Evolutionary conservation across 2,888 invertebrate genomes (phyloP).

Genomic region (Imbricaverruca yamaguchii): DNA sequence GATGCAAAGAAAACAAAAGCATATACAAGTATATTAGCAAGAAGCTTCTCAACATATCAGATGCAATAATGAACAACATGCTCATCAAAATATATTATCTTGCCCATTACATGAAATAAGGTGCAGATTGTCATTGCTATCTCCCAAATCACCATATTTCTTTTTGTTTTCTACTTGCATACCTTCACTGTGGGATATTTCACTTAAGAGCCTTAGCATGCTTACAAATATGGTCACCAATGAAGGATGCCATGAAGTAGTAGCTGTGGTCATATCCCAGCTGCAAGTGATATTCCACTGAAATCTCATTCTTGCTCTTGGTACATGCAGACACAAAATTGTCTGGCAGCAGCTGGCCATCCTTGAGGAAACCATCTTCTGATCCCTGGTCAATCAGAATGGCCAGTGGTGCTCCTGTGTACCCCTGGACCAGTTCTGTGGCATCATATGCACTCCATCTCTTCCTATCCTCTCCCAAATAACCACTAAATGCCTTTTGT

Average conservation of each 20-base stretch:
- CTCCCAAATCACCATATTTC: too few species aligned
- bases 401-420: conserved; percentile 72
- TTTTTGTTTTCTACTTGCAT: too few species aligned
- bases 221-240: conserved; percentile 85
- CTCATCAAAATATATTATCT: too few species aligned
- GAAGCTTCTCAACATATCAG: too few species aligned
- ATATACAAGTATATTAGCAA: too few species aligned
- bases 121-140: too few species aligned
- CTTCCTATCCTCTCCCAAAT: conserved; percentile 59
- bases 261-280: conserved; percentile 94
- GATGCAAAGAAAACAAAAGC: too few species aligned
- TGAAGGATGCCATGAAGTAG: conserved; percentile 82
- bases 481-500: conserved; percentile 65
- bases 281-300: conserved; percentile 60
- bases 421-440: conserved; percentile 67
- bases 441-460: conserved; percentile 87
- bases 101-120: too few species aligned
- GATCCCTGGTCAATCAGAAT: conserved; percentile 87
- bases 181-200: too few species aligned
- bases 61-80: too few species aligned
- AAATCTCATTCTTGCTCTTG: conserved; percentile 58
- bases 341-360: conserved; percentile 72
- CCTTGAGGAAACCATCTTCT: conserved; percentile 67
- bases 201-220: conserved; percentile 51
- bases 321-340: conserved; percentile 67